phyloP scores from a whole-genome alignment of 2,888 invertebrate genomes.

The Deilephila porcellus region DNA sequence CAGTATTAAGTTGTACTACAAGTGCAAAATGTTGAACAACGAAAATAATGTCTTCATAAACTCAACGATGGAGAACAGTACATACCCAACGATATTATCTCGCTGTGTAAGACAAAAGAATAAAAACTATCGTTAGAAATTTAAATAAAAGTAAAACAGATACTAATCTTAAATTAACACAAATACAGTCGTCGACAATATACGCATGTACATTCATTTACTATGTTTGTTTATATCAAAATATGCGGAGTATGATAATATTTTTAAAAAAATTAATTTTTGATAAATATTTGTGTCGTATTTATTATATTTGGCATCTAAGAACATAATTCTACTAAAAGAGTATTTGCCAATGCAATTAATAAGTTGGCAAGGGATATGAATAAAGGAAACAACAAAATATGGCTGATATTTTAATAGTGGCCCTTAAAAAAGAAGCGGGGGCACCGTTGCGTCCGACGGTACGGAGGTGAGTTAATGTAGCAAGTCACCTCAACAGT shows the following conservation, averaged over 20 bases:
- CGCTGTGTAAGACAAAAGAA: constrained; percentile 28
- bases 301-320: too few species aligned
- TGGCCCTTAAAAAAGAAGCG: constrained; percentile 28
- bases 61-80: constrained; percentile 13
- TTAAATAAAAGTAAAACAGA: constrained; percentile 46
- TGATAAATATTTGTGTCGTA: not conserved
- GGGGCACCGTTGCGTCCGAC: constrained; percentile 54
- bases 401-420: not conserved
- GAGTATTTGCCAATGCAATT: not conserved
- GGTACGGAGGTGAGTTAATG: constrained; percentile 66
- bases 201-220: not conserved
- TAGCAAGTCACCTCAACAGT: constrained; percentile 77
- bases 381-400: not conserved
- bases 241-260: too few species aligned
- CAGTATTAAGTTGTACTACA: not conserved
- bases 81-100: constrained; percentile 18
- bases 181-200: constrained; percentile 45
- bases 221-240: too few species aligned
- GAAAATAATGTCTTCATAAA: constrained; percentile 24
- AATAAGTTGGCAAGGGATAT: not conserved
- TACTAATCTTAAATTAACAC: constrained; percentile 46
- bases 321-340: not conserved
- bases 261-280: not conserved
- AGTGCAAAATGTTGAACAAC: constrained; percentile 1
- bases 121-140: constrained; percentile 36